A percentile compares a stretch with the other conserved stretches of the same genome.
Evolutionary conservation across 2,888 invertebrate genomes (phyloP).

Genomic region (Acleris cristana): DNA sequence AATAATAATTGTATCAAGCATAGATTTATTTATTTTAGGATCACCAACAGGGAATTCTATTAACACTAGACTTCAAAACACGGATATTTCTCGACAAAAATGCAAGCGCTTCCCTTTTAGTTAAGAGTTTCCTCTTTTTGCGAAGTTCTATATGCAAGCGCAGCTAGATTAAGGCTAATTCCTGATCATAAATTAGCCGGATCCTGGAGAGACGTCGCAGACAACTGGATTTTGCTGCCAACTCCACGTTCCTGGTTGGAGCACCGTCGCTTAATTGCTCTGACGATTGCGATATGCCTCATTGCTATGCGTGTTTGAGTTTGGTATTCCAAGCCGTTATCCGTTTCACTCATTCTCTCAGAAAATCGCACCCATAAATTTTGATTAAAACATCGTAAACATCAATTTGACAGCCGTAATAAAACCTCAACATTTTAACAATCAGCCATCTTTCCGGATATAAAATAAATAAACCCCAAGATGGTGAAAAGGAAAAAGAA

Average conservation of each 20-base stretch:
- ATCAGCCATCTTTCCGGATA: slow-evolving; percentile 34
- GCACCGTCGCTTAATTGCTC: slow-evolving; percentile 33
- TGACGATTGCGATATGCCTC: slow-evolving; percentile 30
- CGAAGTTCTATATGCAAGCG: slow-evolving; percentile 35
- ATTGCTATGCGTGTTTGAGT: slow-evolving; percentile 36
- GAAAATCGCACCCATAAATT: background rate
- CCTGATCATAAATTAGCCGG: slow-evolving; percentile 54
- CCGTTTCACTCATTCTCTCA: background rate
- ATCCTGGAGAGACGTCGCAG: slow-evolving; percentile 46
- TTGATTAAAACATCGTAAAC: slow-evolving; percentile 8
- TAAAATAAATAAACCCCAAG: slow-evolving; percentile 36
- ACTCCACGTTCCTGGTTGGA: slow-evolving; percentile 34
- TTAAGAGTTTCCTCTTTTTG: slow-evolving; percentile 5
- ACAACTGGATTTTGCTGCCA: slow-evolving; percentile 52
- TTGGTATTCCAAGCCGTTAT: slow-evolving; percentile 26
- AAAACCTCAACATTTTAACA: slow-evolving; percentile 16
- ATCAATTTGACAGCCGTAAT: slow-evolving; percentile 24
- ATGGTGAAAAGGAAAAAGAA: slow-evolving; percentile 46
- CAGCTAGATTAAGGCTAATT: slow-evolving; percentile 51
- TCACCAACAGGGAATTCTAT: too few relatives aligned
- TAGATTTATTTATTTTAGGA: too few relatives aligned
- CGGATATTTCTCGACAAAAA: too few relatives aligned
- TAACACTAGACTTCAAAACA: too few relatives aligned
- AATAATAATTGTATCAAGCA: too few relatives aligned
- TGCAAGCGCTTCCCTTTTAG: background rate